Evolutionary conservation across 2,888 invertebrate species (phyloP), one percentile per base, ranked within the genome.

Genomic region (Halictus quadricinctus): DNA sequence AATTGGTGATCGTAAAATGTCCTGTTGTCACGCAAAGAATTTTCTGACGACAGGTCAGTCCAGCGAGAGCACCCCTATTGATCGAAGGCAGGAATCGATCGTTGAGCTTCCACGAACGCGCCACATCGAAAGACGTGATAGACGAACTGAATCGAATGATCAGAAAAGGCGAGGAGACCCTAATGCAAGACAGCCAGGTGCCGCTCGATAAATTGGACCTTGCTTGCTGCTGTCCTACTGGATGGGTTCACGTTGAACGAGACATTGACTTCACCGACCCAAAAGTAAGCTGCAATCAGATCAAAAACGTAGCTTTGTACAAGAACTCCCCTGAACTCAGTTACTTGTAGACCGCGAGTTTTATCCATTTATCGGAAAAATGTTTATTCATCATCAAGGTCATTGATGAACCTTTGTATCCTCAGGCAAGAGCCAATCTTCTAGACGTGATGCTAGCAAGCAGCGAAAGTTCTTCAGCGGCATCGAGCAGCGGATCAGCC

Each of bases 191-290:
- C 50, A 89, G 91, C 21, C 93, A 93, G 74, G 91, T 93, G 58
- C 92, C 92, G 73, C 88, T 92, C 60, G 93, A 94, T 41, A 95
- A 94, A 88, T 95, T 96, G 84, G 97, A 97, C 94, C 95, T 95
- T 82, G 96, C 96, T 54, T 95, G 96, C 88, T 96, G 96, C 95
- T 96, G 96, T 83, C 96, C 96, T 43, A 97, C 97, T 0, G 97
- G 97, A 64, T 97, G 97, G 97, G 96, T 97, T 85, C 97, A 97
- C 92, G 97, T 97, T 64, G 97, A 97, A 92, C 96, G 96, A 87
- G 97, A 97, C 92, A 96, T 97, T 86, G 97, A 97, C 95, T 96
- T 97, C 92, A 97, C 96, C 90, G 97, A 97, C 95, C 97, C 97
- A 18, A 97, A 97, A 96, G 97, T 97, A 94, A 79, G 84, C 72